Conservation (phyloP, 2,113 vertebrate genomes). For the Upupa epops region DNA sequence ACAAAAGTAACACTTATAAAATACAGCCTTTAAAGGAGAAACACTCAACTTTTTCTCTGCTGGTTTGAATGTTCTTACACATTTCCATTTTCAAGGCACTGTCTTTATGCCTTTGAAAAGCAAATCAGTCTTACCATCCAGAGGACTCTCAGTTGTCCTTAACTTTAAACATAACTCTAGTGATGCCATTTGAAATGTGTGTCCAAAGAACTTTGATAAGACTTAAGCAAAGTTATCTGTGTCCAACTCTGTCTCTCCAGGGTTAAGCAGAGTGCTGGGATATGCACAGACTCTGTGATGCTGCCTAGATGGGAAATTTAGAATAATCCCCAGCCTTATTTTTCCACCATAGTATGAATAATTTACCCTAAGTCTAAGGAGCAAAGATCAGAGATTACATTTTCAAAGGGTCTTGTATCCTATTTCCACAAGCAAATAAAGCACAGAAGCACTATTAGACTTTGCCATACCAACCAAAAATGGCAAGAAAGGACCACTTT, state of each 20-base stretch:
- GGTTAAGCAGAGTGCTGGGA: not conserved
- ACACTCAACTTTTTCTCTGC: not conserved
- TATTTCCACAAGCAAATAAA: not conserved
- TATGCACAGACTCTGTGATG: not conserved
- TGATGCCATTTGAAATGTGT: not conserved
- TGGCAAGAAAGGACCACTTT: not conserved
- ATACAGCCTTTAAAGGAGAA: conserved; percentile 53
- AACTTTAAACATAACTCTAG: not conserved
- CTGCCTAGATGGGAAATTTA: not conserved
- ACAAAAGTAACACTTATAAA: conserved; percentile 45
- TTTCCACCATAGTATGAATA: not conserved
- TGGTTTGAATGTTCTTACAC: not conserved
- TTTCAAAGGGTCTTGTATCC: not conserved
- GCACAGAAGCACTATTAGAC: not conserved
- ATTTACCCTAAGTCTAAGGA: not conserved
- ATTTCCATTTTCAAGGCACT: not conserved
- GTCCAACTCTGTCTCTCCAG: not conserved
- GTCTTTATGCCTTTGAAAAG: not conserved
- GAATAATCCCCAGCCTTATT: not conserved
- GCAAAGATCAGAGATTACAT: not conserved
- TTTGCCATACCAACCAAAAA: not conserved
- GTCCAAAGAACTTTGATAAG: not conserved
- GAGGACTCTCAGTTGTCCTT: not conserved
- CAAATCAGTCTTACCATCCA: not conserved
- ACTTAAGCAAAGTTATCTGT: not conserved